These are phyloP conservation scores for Oreocharis arfaki DNA, from an alignment of 2,113 vertebrate species.

Conservation along the genomic window DNA sequence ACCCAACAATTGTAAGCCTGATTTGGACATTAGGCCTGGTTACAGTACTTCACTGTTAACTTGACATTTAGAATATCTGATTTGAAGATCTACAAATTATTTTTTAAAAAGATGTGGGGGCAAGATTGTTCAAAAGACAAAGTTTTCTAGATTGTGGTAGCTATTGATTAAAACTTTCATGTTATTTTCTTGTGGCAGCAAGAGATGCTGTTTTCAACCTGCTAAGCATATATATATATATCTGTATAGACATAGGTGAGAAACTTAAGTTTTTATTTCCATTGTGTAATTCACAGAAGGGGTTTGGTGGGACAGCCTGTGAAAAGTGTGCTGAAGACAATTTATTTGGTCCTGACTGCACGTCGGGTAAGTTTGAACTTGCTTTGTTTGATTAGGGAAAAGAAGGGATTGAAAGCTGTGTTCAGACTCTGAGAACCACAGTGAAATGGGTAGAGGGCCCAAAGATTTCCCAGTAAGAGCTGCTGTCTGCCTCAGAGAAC, in stretches of 20 bases:
- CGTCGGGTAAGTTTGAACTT: constrained; percentile 70
- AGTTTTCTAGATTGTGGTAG: background rate
- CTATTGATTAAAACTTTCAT: background rate
- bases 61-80: background rate
- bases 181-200: background rate
- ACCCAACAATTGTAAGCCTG: background rate
- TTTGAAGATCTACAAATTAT: background rate
- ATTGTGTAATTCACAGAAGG: constrained; percentile 68
- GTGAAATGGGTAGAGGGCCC: background rate
- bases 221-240: rapidly evolving
- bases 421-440: background rate
- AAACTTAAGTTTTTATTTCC: background rate
- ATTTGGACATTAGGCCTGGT: background rate
- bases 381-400: background rate
- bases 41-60: background rate
- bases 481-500: background rate
- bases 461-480: background rate
- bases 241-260: background rate
- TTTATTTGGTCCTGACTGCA: constrained; percentile 80
- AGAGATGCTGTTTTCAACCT: background rate
- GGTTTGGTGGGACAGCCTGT: constrained; percentile 87
- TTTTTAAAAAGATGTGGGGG: rapidly evolving
- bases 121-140: background rate
- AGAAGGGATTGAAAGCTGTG: background rate
- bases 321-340: constrained; percentile 80